Evolutionary conservation across 2,888 invertebrate genomes (phyloP).

Genomic region (Polietes domitor): DNA sequence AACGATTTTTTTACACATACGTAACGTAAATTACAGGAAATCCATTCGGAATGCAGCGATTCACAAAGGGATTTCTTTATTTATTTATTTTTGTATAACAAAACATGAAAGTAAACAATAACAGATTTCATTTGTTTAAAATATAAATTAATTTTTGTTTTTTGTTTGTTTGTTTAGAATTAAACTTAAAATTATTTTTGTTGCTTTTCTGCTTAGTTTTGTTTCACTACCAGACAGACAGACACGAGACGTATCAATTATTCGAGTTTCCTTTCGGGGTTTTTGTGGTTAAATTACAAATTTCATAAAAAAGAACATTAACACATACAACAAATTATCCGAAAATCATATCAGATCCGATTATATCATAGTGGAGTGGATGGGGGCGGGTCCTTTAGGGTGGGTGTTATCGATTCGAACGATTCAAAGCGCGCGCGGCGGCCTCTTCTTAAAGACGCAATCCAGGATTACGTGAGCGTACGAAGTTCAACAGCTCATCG

Average conservation of each 20-base stretch:
- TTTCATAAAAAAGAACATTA: constrained; percentile 1
- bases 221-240: constrained; percentile 19
- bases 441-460: constrained; percentile 86
- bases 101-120: constrained; percentile 61
- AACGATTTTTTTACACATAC: constrained; percentile 42
- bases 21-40: constrained; percentile 32
- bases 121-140: constrained; percentile 51
- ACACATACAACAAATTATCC: constrained; percentile 40
- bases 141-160: constrained; percentile 57
- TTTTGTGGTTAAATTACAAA: not conserved
- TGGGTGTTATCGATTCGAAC: not conserved
- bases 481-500: constrained; percentile 93
- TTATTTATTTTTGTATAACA: constrained; percentile 46
- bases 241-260: constrained; percentile 6
- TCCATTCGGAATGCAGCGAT: constrained; percentile 36
- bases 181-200: constrained; percentile 57
- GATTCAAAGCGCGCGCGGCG: not conserved
- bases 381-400: not conserved
- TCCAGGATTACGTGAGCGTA: constrained; percentile 93
- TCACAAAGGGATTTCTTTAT: constrained; percentile 44
- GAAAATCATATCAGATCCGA: constrained; percentile 31
- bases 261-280: not conserved
- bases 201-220: constrained; percentile 27
- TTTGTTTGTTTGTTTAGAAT: constrained; percentile 49
- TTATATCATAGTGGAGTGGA: not conserved